A percentile compares a stretch with the other conserved stretches of the same genome.
Evolutionary conservation across 1,140 invertebrate species (phyloP).

Genomic region (Musca domestica): DNA sequence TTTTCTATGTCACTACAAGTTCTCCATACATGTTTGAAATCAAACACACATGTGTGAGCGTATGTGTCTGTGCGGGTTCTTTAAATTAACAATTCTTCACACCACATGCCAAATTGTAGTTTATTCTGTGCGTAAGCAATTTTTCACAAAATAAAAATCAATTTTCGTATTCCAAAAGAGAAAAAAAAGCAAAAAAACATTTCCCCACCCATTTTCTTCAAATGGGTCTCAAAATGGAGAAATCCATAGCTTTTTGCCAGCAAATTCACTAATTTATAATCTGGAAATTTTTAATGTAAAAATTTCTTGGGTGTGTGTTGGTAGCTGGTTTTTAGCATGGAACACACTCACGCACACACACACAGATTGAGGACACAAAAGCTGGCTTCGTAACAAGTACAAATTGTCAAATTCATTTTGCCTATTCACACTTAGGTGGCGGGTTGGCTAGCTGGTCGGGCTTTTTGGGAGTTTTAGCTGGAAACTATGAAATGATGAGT

Average conservation of each 20-base stretch:
- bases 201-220: too few relatives aligned
- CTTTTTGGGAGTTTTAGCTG: neutral
- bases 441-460: neutral
- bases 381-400: conserved; percentile 14
- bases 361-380: neutral
- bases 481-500: neutral
- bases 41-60: too few relatives aligned
- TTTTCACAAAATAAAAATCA: conserved; percentile 22
- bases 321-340: too few relatives aligned
- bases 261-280: too few relatives aligned
- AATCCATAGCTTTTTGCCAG: too few relatives aligned
- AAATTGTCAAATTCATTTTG: conserved; percentile 46
- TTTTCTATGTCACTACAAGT: too few relatives aligned
- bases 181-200: too few relatives aligned
- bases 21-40: too few relatives aligned
- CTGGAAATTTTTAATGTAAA: too few relatives aligned
- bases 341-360: neutral
- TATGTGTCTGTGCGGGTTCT: conserved; percentile 35
- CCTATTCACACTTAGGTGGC: conserved; percentile 47
- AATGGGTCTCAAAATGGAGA: too few relatives aligned
- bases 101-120: conserved; percentile 42
- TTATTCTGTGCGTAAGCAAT: conserved; percentile 28
- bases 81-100: conserved; percentile 52
- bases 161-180: neutral
- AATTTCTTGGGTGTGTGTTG: too few relatives aligned